A percentile compares a stretch with the other conserved stretches of the same genome.
Evolutionary conservation across 1,140 invertebrate genomes (phyloP).

Genomic region (Heliothis subflexa): DNA sequence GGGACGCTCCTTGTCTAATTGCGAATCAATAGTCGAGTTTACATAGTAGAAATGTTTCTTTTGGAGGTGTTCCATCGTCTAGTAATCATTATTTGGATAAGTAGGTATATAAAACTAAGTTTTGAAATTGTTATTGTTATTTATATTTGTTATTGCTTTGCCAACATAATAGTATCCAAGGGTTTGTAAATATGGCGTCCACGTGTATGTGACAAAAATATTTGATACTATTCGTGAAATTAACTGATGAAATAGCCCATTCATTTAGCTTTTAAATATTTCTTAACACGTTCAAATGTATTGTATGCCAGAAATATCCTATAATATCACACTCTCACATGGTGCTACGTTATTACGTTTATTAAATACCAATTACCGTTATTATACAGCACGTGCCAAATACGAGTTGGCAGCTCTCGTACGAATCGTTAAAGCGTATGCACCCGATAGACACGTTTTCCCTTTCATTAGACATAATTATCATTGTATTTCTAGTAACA

Average conservation of each 20-base stretch:
- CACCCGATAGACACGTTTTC: conserved; percentile 18
- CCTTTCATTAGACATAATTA: conserved; percentile 7
- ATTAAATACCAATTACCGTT: conserved; percentile 26
- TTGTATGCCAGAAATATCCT: not conserved
- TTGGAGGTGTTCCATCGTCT: not conserved
- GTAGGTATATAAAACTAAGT: too few relatives aligned
- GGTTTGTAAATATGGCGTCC: too few relatives aligned
- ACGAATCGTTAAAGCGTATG: conserved; percentile 7
- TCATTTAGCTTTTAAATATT: too few relatives aligned
- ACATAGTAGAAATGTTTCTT: not conserved
- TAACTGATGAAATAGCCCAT: too few relatives aligned
- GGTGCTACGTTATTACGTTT: conserved; percentile 9
- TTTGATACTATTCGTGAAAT: too few relatives aligned
- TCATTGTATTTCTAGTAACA: conserved; percentile 12
- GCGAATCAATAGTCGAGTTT: not conserved
- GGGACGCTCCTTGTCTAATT: not conserved
- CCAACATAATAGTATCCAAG: too few relatives aligned
- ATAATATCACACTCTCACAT: not conserved
- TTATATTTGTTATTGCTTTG: too few relatives aligned
- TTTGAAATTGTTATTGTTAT: too few relatives aligned
- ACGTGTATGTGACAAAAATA: too few relatives aligned
- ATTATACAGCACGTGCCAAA: conserved; percentile 23
- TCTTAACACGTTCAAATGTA: not conserved
- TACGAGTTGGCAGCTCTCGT: conserved; percentile 10
- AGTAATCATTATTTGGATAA: too few relatives aligned